Base-by-base conservation (phyloP, 2,113 vertebrate genomes). In the Brienomyrus brachyistius region DNA sequence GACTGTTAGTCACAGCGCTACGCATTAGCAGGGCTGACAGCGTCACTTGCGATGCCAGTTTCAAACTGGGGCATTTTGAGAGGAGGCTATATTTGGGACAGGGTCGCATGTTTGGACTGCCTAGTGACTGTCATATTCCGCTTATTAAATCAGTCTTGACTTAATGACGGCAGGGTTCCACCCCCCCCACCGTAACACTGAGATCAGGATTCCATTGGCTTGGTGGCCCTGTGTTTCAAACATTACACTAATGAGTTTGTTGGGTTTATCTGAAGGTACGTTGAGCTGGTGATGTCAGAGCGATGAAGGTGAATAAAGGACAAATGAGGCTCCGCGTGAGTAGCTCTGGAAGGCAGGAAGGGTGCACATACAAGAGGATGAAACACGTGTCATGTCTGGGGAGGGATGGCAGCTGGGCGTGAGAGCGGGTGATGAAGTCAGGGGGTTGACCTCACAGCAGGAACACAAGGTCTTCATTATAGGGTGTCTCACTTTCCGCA, bases 81-180 rank as follows among this genome's bases (percentile, higher is more conserved):
- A 80, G 74, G 17, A 80, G 74, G 74, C 74, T 80, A 80, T 80
- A 80, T 80, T 80, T 80, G 74, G 74, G 74, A 80, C 31, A 40
- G 74, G 74, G 74, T 80, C 74, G 13, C 27, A 13, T 40, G 74
- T 43, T 43, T 17, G 5, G 74, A 43, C 74, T 19, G 74, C 74
- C 74, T 80, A 27, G 31, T 43, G 74, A 43, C 74, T 19, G 35
- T 80, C 74, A 80, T 80, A 43, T 80, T 80, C 35, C 13, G 74
- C 35, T 80, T 80, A 80, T 80, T 80, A 80, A 31, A 80, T 80
- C 74, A 80, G 6, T 80, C 74, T 80, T 80, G 74, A 80, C 35
- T 43, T 19, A 19, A 80, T 80, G 5, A 40, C 15, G 40, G 19
- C 70, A 77, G 70, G 10, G 1, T 74, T 1, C 8, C n/a, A n/a